Conservation (phyloP, 2,113 vertebrate species). For the Gobiocypris rarus region DNA sequence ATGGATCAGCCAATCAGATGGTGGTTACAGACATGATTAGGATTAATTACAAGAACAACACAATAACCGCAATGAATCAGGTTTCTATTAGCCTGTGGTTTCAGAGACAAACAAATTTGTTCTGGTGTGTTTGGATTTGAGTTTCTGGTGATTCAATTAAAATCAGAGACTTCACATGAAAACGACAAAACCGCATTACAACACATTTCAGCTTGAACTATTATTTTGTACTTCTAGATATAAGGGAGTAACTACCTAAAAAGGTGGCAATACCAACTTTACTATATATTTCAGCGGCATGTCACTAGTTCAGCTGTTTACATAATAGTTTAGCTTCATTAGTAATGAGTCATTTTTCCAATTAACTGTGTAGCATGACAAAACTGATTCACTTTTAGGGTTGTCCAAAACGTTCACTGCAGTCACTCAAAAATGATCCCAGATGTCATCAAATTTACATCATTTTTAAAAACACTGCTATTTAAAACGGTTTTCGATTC, state of each 20-base stretch:
- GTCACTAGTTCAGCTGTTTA: neutral
- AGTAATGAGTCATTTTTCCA: neutral
- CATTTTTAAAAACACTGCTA: neutral
- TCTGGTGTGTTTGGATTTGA: neutral
- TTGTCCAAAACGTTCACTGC: neutral
- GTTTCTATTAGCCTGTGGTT: neutral
- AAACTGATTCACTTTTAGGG: neutral
- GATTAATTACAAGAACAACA: slow-evolving; percentile 31
- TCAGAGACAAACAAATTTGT: neutral
- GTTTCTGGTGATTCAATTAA: neutral
- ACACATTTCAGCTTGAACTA: neutral
- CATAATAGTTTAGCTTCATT: neutral
- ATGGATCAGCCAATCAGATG: slow-evolving; percentile 13
- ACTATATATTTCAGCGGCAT: neutral
- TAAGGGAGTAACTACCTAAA: neutral
- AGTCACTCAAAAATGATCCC: neutral
- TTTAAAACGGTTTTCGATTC: neutral
- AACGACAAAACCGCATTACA: neutral
- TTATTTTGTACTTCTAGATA: neutral
- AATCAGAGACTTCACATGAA: neutral
- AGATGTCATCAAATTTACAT: too few relatives aligned
- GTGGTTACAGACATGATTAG: slow-evolving; percentile 35
- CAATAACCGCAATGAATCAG: neutral
- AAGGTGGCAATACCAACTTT: neutral
- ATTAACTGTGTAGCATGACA: neutral